Conservation (phyloP, 1,140 invertebrate genomes). For the Cataglyphis hispanica region DNA sequence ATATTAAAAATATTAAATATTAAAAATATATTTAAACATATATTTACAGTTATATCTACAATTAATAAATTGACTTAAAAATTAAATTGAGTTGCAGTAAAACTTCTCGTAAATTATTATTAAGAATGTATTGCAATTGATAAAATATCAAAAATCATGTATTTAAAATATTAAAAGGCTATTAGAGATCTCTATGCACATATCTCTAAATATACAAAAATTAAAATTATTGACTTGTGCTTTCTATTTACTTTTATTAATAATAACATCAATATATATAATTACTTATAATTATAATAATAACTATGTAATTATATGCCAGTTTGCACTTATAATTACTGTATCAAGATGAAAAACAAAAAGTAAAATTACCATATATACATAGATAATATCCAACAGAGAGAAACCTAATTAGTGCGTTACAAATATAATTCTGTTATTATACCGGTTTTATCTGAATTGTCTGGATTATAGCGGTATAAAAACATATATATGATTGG, state of each 20-base stretch:
- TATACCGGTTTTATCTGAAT: background rate
- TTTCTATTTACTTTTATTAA: background rate
- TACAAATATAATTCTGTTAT: constrained; percentile 5
- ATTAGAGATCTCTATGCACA: background rate
- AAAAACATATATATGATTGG: background rate
- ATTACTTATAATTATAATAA: constrained; percentile 14
- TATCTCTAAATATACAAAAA: too few relatives aligned
- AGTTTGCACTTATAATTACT: background rate
- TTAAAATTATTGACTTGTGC: too few relatives aligned
- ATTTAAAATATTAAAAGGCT: background rate
- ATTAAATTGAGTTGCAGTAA: background rate
- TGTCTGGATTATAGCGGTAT: background rate
- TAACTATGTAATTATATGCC: background rate
- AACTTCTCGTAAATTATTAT: background rate
- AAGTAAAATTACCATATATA: background rate
- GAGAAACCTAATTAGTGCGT: background rate
- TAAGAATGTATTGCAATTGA: background rate
- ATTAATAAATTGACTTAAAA: background rate
- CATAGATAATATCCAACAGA: background rate
- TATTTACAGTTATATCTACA: background rate
- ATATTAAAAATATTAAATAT: background rate
- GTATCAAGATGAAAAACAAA: background rate
- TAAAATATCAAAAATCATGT: background rate
- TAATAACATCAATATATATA: background rate
- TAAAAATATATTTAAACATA: background rate